Evolutionary conservation across 2,797 vertebrate species (phyloP), one percentile per base, ranked within the genome.

Genomic region (Oreochromis mossambicus): DNA sequence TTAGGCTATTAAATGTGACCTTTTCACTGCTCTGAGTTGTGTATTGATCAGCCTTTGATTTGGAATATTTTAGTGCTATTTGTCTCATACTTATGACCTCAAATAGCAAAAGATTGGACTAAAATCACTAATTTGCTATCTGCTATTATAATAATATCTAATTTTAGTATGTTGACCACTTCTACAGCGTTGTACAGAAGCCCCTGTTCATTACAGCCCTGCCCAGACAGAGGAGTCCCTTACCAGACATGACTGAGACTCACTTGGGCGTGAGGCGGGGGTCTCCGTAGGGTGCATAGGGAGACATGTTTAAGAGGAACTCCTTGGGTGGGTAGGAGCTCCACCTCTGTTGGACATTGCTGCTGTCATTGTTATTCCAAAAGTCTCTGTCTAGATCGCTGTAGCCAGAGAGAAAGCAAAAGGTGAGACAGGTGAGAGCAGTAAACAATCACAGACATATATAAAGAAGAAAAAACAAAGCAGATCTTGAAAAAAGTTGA

Each of bases 311-410:
- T 96, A 99, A 96, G 88, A 99, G 98, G 96, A 99, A 99, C 96
- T 99, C 98, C 96, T 99, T 99, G 94, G 98, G 98, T 89, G 98
- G 98, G 94, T 99, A 99, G 95, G 98, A 99, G 94, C 97, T 99
- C 98, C 98, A 99, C 96, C 98, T 97, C 97, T 99, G 98, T 94
- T 99, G 98, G 95, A 98, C 97, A 95, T 97, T 98, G 97, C 97
- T 98, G 97, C 97, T 99, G 97, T 99, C 98, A 96, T 99, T 99
- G 97, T 99, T 99, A 97, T 99, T 99, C 98, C 98, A 99, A 97
- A 99, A 99, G 97, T 99, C 98, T 97, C 98, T 98, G 97, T 99
- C 98, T 96, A 99, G 97, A 95, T 99, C 98, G 91, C 97, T 99
- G 97, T 89, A 95, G 96, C 95, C 96, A 95, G 94, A 95, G 92